Base-by-base conservation (phyloP, 2,113 vertebrate species). In the Centropus unirufus region DNA sequence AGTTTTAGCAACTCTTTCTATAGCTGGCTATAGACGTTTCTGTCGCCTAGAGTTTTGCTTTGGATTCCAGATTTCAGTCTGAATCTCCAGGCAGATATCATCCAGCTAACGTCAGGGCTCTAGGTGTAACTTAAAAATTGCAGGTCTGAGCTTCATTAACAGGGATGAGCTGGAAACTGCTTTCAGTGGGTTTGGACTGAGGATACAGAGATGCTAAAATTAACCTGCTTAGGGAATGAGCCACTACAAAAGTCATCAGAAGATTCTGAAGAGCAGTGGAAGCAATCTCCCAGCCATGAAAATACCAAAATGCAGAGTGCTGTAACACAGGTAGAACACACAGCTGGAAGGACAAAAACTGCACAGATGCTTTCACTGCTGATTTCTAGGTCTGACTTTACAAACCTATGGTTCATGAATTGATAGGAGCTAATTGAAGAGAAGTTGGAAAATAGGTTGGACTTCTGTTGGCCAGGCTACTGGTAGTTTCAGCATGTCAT, bases 401-500 rank as follows among this genome's bases (percentile, higher is more conserved):
- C 27, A 79, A 14, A 64, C 46, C 30, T 64, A 23, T 30, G 27
- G 22, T 51, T 93, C 4, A 0, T 70, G 67, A 36, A 12, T 39
- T 46, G 68, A 5, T 8, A 12, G 29, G 58, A 49, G 23, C 22
- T 68, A 12, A 75, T 16, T 26, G 2, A 81, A 66, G 21, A 64
- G 27, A 27, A 46, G 5, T 4, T 2, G 1, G 36, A 39, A 36
- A 19, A 3, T 8, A 59, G 18, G 39, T 1, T 52, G 21, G 3
- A 0, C 8, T 55, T 40, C 5, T 34, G 2, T 6, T 49, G 19
- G 19, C 8, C 1, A 0, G 23, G 30, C 6, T 68, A 5, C 10
- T 2, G 6, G 42, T 26, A 44, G 15, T 1, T 78, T 18, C 4
- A 62, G 15, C 0, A 1, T n/a, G 6, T 17, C 2, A 13, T 11